phyloP scores from a whole-genome alignment of 2,888 invertebrate species.

The Stenodera caucasica region DNA sequence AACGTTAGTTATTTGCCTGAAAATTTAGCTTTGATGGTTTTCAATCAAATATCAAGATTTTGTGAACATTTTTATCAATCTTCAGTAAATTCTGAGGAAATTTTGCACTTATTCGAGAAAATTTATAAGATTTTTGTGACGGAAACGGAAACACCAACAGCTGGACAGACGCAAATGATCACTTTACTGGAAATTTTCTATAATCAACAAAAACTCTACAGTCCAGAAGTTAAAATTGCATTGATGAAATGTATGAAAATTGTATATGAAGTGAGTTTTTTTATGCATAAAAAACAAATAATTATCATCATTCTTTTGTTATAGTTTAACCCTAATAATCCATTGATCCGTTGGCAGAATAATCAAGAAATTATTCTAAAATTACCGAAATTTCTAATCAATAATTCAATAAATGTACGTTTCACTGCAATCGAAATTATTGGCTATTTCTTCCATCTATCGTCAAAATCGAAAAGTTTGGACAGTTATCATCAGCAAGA shows the following conservation, averaged over 20 bases:
- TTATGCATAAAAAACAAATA: constrained; percentile 6
- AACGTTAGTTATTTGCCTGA: constrained; percentile 37
- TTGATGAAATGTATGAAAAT: constrained; percentile 53
- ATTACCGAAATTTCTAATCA: constrained; percentile 49
- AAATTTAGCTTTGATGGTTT: constrained; percentile 40
- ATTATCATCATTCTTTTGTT: constrained; percentile 13
- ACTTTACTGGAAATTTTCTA: constrained; percentile 11
- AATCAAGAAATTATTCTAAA: constrained; percentile 35
- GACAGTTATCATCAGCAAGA: constrained; percentile 39
- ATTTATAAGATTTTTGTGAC: background rate
- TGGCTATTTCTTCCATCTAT: constrained; percentile 44
- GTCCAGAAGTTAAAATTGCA: constrained; percentile 50
- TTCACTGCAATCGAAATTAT: constrained; percentile 53
- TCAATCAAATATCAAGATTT: constrained; percentile 45
- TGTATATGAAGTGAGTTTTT: constrained; percentile 48
- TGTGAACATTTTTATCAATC: constrained; percentile 46
- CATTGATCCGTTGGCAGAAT: constrained; percentile 39
- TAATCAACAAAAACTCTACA: constrained; percentile 41
- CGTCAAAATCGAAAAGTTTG: constrained; percentile 30
- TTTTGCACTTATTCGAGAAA: constrained; percentile 43
- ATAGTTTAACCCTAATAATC: constrained; percentile 43
- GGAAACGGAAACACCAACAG: background rate
- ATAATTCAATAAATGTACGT: constrained; percentile 53
- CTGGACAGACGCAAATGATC: constrained; percentile 16
- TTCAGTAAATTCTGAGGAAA: constrained; percentile 43